Conservation (phyloP, 1,140 invertebrate genomes). For the Drosophila truncata region DNA sequence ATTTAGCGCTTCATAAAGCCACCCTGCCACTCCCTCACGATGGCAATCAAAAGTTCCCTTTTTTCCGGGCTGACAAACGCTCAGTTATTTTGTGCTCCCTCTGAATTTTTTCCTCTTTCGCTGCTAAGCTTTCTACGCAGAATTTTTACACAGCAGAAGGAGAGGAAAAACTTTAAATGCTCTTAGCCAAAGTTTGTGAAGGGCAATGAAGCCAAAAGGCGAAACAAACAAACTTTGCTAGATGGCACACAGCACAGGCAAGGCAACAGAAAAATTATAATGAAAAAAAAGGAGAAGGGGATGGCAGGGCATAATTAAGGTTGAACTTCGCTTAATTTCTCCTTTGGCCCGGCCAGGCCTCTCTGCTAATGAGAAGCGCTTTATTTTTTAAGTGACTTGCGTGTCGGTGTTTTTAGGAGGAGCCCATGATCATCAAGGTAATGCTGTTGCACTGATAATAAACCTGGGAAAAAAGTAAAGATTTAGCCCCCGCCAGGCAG, state of each 20-base stretch:
- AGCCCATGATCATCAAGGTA: conserved; percentile 26
- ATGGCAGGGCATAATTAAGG: conserved; percentile 67
- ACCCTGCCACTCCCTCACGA: conserved; percentile 5
- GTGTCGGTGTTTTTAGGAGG: conserved; percentile 30
- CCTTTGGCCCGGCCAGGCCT: conserved; percentile 25
- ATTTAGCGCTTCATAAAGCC: conserved; percentile 76
- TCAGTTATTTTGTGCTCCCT: conserved; percentile 49
- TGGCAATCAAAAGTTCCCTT: conserved; percentile 44
- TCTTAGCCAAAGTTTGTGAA: conserved; percentile 47
- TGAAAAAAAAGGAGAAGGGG: neutral
- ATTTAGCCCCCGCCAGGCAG: neutral
- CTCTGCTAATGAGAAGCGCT: conserved; percentile 71
- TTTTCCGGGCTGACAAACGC: conserved; percentile 38
- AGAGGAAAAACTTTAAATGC: conserved; percentile 72
- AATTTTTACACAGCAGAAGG: conserved; percentile 38
- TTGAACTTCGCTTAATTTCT: conserved; percentile 74
- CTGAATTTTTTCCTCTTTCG: conserved; percentile 22
- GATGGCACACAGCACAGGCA: conserved; percentile 15
- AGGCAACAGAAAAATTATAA: conserved; percentile 39
- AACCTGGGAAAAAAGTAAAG: neutral
- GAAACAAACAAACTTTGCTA: conserved; percentile 67
- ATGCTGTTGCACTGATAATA: conserved; percentile 35
- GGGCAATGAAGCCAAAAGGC: conserved; percentile 53
- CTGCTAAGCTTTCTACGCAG: conserved; percentile 45
- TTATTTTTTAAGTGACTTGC: conserved; percentile 81